These are phyloP conservation scores for Henricia sp. DNA, from an alignment of 53 echinoderm and acorn worm species.

Conservation along the genomic window DNA sequence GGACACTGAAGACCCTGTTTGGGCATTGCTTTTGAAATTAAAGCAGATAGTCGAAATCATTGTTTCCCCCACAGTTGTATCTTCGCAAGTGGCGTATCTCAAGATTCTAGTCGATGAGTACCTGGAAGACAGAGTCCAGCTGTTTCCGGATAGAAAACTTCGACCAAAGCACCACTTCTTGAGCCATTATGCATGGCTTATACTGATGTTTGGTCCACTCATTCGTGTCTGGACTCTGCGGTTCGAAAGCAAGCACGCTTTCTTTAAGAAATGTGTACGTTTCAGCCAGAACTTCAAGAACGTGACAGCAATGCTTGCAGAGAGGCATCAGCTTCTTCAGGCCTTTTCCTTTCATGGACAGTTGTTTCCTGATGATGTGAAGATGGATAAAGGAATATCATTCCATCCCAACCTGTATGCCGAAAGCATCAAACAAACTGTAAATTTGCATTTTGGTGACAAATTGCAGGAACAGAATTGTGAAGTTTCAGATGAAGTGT, in stretches of 20 bases:
- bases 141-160: constrained; percentile 49
- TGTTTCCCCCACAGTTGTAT: constrained; percentile 5
- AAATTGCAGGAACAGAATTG: constrained; percentile 27
- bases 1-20: constrained; percentile 12
- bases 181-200: constrained; percentile 53
- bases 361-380: constrained; percentile 39
- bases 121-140: constrained; percentile 11
- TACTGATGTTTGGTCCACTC: constrained; percentile 60
- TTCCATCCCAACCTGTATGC: constrained; percentile 48
- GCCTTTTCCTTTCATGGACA: constrained; percentile 55
- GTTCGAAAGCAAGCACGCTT: constrained; percentile 53
- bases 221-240: constrained; percentile 57
- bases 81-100: constrained; percentile 36
- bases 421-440: constrained; percentile 29
- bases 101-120: constrained; percentile 28
- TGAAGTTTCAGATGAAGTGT: constrained; percentile 41
- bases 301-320: constrained; percentile 58
- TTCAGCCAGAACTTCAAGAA: constrained; percentile 62
- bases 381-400: constrained; percentile 7
- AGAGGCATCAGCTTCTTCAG: constrained; percentile 63
- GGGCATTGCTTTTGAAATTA: constrained; percentile 30
- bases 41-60: constrained; percentile 60
- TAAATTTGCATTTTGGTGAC: background rate
- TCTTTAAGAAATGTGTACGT: constrained; percentile 41
- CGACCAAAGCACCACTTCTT: constrained; percentile 64